A percentile compares a stretch with the other conserved stretches of the same genome.
Evolutionary conservation across 1,140 invertebrate genomes (phyloP).

Genomic region (Physella acuta): DNA sequence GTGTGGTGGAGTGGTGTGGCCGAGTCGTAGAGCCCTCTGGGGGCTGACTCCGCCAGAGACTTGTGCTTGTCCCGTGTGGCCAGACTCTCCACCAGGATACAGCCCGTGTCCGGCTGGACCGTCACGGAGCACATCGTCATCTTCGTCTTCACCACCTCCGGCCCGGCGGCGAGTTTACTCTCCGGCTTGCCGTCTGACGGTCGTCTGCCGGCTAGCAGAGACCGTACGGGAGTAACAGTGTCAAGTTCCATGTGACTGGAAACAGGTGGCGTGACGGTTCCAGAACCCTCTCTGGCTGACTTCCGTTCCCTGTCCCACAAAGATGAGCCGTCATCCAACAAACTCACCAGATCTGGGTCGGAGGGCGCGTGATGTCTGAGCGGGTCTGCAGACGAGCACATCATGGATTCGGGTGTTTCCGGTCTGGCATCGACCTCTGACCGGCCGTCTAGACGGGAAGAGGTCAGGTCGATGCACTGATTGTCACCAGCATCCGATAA

Average conservation of each 20-base stretch:
- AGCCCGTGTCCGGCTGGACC: not conserved
- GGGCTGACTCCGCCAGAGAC: not conserved
- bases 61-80: not conserved
- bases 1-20: not conserved
- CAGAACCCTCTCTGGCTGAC: too few species aligned
- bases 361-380: too few species aligned
- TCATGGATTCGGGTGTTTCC: too few species aligned
- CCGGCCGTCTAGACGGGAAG: too few species aligned
- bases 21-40: not conserved
- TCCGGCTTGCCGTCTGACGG: not conserved
- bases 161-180: not conserved
- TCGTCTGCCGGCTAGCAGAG: not conserved
- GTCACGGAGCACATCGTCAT: not conserved
- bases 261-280: too few species aligned
- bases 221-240: not conserved
- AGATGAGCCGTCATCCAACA: too few species aligned
- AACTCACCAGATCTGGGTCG: too few species aligned
- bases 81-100: conserved; percentile 12
- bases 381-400: too few species aligned
- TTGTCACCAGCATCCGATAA: too few species aligned
- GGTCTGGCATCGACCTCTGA: too few species aligned
- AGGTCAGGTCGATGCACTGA: too few species aligned
- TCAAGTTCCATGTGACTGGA: not conserved
- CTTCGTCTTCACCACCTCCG: not conserved
- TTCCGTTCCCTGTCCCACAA: too few species aligned